Base-by-base conservation (phyloP, 2,113 vertebrate genomes). In the Melanostigma gelatinosum region DNA sequence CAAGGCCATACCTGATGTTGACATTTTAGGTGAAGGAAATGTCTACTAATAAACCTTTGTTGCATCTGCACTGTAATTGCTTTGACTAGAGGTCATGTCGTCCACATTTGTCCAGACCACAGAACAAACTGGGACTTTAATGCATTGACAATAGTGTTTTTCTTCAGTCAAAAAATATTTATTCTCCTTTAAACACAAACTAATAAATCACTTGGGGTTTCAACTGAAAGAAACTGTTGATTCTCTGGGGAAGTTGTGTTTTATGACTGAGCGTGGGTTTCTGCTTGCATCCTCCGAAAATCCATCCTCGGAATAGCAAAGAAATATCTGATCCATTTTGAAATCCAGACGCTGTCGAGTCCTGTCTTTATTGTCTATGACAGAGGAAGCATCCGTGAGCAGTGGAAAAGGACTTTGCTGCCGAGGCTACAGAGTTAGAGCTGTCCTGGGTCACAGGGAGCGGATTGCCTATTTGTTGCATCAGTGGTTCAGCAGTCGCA, bases 391-490 rank as follows among this genome's bases (percentile, higher is more conserved):
- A 52, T 80, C 55, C 48, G 55, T 50, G 72, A 79, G 73, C 44
- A 18, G 65, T 44, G 64, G 27, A n/a, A 74, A 72, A 66, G 67
- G 34, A 22, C 83, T 34, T 84, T 15, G 38, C 74, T 80, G 85
- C 69, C 8, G 75, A 83, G 76, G 77, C 85, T 68, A 44, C 78
- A 73, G 80, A 87, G 62, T 74, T 48, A 70, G 72, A 83, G 87
- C 77, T 74, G 83, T 89, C 91, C 81, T 80, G 85, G 88, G 83
- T 90, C 87, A 83, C 77, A 69, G 89, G 89, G 90, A 93, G 78
- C 55, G 85, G 86, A 93, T 92, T 94, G 92, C 91, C 89, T 91
- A 93, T 93, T 93, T 93, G 89, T 92, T 93, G 93, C 92, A 93
- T 93, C 90, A 93, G 79, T 92, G 89, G 87, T 92, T 93, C 77